Conservation (phyloP, 2,888 invertebrate genomes). For the Phortica okadai region DNA sequence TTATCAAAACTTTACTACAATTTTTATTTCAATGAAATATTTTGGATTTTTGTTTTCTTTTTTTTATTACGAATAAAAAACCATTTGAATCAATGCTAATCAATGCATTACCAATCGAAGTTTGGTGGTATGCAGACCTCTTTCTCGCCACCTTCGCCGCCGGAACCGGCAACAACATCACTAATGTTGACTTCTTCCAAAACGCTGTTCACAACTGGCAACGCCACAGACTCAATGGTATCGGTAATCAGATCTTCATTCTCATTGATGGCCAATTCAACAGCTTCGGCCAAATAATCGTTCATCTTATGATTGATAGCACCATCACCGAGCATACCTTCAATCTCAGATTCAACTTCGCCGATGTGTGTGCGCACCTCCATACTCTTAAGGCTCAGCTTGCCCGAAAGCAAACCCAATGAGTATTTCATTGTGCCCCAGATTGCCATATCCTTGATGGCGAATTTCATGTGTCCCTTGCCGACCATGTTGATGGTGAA, state of each 20-base stretch:
- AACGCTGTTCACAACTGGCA: constrained; percentile 61
- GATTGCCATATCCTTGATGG: constrained; percentile 63
- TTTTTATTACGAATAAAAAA: too few species aligned
- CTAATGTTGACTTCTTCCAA: constrained; percentile 58
- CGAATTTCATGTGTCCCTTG: constrained; percentile 64
- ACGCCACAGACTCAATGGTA: constrained; percentile 59
- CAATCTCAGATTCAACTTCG: constrained; percentile 68
- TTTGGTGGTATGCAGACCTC: constrained; percentile 64
- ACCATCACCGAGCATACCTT: constrained; percentile 69
- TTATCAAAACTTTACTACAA: background rate
- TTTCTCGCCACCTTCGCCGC: constrained; percentile 59
- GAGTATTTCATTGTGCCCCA: constrained; percentile 67
- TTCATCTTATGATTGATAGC: constrained; percentile 66
- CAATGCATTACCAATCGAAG: constrained; percentile 50
- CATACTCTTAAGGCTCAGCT: constrained; percentile 65
- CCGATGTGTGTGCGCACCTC: constrained; percentile 65
- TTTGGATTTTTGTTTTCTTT: background rate
- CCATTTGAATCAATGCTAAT: too few species aligned
- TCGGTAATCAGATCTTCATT: constrained; percentile 66
- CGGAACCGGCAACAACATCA: constrained; percentile 56
- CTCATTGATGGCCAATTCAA: constrained; percentile 64
- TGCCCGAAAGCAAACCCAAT: constrained; percentile 59
- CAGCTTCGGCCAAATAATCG: constrained; percentile 61
- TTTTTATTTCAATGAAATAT: background rate
- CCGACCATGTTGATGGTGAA: constrained; percentile 70